A percentile compares a stretch with the other conserved stretches of the same genome.
phyloP scores from a whole-genome alignment of 2,888 invertebrate genomes.

The Prosopocoilus inquinatus region DNA sequence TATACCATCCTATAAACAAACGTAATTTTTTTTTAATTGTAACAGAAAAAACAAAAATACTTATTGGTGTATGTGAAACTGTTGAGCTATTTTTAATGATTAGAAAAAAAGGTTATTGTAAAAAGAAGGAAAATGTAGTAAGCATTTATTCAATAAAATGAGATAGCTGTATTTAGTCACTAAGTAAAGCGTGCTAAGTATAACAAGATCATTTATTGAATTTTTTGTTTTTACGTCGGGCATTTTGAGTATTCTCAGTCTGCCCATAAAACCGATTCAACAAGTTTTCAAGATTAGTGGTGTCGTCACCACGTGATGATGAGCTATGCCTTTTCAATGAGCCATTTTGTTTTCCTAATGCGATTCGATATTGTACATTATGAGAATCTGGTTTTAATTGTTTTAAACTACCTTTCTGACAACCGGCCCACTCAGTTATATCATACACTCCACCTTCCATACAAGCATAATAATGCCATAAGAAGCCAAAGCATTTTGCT shows the following conservation, averaged over 20 bases:
- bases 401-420: constrained; percentile 76
- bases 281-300: constrained; percentile 78
- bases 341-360: constrained; percentile 66
- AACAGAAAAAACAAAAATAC: too few species aligned
- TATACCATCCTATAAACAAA: too few species aligned
- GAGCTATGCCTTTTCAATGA: constrained; percentile 29
- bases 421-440: constrained; percentile 96
- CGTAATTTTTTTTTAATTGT: too few species aligned
- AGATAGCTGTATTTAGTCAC: neutral
- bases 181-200: constrained; percentile 5
- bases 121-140: too few species aligned
- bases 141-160: too few species aligned
- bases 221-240: constrained; percentile 40
- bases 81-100: too few species aligned
- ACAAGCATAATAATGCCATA: constrained; percentile 93
- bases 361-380: constrained; percentile 85
- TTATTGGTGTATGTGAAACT: too few species aligned
- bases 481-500: constrained; percentile 77
- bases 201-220: constrained; percentile 13
- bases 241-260: constrained; percentile 48
- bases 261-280: constrained; percentile 77
- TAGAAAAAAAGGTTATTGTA: too few species aligned
- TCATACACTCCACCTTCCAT: constrained; percentile 96
- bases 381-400: constrained; percentile 90
- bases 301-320: constrained; percentile 58